These are phyloP conservation scores for Paracyprichromis sp. DNA, from an alignment of 2,113 vertebrate species.

Conservation along the genomic window DNA sequence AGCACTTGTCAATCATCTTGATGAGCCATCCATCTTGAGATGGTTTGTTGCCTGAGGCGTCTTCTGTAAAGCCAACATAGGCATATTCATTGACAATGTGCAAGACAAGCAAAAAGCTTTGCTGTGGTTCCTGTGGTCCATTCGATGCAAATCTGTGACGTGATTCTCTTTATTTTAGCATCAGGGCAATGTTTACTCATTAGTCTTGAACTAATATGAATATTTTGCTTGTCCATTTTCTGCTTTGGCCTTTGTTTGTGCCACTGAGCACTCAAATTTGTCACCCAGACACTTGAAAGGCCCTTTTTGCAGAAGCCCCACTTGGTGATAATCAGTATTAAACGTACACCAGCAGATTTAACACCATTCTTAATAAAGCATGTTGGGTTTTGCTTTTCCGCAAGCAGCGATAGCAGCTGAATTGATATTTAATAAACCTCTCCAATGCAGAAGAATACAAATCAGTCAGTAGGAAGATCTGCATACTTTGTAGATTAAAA, in stretches of 20 bases:
- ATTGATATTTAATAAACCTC: neutral
- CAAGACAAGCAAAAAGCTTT: neutral
- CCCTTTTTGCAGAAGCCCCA: neutral
- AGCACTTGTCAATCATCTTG: constrained; percentile 21
- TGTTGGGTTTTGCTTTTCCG: neutral
- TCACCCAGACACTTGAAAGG: neutral
- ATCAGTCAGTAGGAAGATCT: neutral
- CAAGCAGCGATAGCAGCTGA: neutral
- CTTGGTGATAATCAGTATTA: neutral
- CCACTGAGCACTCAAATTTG: neutral
- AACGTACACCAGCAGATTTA: neutral
- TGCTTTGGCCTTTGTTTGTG: neutral
- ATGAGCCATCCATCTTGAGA: neutral
- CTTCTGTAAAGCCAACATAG: neutral
- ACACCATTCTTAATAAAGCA: neutral
- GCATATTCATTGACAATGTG: neutral
- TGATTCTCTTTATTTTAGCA: neutral
- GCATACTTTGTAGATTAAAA: neutral
- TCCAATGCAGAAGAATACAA: neutral
- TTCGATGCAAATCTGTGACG: neutral
- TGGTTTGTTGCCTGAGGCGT: neutral
- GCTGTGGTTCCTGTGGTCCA: neutral
- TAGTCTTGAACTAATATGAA: neutral
- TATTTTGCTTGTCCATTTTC: neutral
- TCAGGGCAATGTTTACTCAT: neutral